A percentile compares a stretch with the other conserved stretches of the same genome.
These are phyloP conservation scores for Camelus bactrianus DNA, from an alignment of 2,113 vertebrate genomes.

Conservation along the genomic window DNA sequence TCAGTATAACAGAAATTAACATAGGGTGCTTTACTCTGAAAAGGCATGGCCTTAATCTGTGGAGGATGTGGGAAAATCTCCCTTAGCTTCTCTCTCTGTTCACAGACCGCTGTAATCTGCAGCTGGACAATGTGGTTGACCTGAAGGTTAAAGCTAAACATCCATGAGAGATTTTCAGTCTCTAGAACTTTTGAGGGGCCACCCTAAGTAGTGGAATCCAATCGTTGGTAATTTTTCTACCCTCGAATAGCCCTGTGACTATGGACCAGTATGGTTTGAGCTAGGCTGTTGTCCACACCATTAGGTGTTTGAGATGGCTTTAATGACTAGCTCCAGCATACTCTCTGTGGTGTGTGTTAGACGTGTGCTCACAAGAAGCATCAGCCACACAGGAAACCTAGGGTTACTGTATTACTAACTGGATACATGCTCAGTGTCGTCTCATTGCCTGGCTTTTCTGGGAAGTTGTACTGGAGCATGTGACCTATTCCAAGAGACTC, in stretches of 20 bases:
- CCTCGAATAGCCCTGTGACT: neutral
- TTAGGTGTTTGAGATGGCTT: neutral
- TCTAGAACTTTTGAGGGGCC: neutral
- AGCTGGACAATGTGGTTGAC: neutral
- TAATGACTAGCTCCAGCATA: neutral
- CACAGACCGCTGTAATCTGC: neutral
- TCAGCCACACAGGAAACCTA: neutral
- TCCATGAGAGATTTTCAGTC: neutral
- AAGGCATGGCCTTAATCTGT: neutral
- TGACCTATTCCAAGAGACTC: neutral
- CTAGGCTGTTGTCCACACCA: neutral
- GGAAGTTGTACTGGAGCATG: neutral
- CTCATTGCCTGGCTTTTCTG: neutral
- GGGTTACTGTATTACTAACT: neutral
- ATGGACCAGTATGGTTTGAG: neutral
- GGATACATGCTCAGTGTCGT: neutral
- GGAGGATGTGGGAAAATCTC: neutral
- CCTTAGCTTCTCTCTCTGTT: neutral
- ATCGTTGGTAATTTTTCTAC: neutral
- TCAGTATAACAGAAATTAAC: neutral
- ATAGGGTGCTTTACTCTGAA: neutral
- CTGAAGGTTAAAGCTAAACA: conserved; percentile 38
- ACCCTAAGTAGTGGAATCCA: neutral
- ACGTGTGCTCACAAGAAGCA: neutral
- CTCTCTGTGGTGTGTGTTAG: neutral